Percentiles rank a stretch among this genome's conserved stretches.
These are phyloP conservation scores for Orthosia gothica DNA, from an alignment of 2,888 invertebrate genomes.

Conservation along the genomic window DNA sequence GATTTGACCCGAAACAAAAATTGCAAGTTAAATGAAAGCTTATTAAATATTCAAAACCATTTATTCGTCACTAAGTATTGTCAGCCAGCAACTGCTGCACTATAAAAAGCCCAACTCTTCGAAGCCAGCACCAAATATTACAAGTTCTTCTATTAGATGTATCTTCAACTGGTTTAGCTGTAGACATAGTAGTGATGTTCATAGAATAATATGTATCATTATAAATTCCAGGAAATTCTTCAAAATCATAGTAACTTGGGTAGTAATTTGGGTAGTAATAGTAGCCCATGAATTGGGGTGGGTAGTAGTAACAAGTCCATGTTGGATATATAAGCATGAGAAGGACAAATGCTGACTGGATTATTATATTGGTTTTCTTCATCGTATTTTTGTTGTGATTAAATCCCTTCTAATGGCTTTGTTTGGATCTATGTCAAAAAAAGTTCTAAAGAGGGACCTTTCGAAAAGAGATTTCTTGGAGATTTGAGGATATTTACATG, in stretches of 20 bases:
- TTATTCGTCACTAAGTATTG: constrained; percentile 58
- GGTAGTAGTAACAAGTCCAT: constrained; percentile 49
- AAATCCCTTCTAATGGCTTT: background rate
- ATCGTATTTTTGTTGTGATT: background rate
- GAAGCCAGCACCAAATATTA: constrained; percentile 80
- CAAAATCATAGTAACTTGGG: constrained; percentile 56
- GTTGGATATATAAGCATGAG: constrained; percentile 18
- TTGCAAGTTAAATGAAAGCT: background rate
- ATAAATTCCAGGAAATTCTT: constrained; percentile 20
- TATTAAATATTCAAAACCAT: background rate
- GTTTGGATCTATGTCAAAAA: background rate
- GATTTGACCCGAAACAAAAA: too few species aligned
- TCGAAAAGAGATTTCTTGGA: background rate
- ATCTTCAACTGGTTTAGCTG: background rate
- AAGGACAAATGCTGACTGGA: background rate
- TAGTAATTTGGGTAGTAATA: constrained; percentile 51
- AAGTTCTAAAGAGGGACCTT: background rate
- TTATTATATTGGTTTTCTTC: background rate
- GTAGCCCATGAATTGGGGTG: constrained; percentile 53
- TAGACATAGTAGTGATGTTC: constrained; percentile 18
- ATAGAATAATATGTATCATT: constrained; percentile 30
- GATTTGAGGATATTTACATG: background rate
- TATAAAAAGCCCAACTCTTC: constrained; percentile 78
- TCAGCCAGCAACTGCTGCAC: constrained; percentile 80
- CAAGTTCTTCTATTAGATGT: constrained; percentile 63